These are phyloP conservation scores for Loris lydekkerianus DNA, from an alignment of 2,797 vertebrate genomes.

Conservation along the genomic window DNA sequence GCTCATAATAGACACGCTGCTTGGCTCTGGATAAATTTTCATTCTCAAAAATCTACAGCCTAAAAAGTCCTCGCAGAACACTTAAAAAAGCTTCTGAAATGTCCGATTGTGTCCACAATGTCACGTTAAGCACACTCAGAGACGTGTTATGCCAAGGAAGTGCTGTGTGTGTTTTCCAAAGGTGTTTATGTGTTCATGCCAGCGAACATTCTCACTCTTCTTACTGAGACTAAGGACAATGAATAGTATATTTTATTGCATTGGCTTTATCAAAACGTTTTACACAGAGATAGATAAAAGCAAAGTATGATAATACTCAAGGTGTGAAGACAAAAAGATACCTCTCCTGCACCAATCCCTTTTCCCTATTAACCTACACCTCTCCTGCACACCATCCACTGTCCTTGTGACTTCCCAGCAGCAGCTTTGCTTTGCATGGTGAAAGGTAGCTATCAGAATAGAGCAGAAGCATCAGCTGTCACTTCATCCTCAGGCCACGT, in stretches of 20 bases:
- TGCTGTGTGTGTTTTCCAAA: not conserved
- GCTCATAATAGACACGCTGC: not conserved
- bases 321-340: not conserved
- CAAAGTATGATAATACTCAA: not conserved
- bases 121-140: not conserved
- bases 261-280: not conserved
- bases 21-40: not conserved
- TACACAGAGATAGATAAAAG: not conserved
- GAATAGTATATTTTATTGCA: not conserved
- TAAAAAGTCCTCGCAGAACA: not conserved
- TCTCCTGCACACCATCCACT: too few species aligned
- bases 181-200: not conserved
- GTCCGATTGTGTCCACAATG: not conserved
- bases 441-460: not conserved
- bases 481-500: not conserved
- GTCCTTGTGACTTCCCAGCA: too few species aligned
- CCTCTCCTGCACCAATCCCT: rapidly evolving
- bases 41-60: not conserved
- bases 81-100: not conserved
- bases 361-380: not conserved
- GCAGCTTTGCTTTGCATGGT: not conserved
- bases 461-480: not conserved
- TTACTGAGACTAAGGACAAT: not conserved
- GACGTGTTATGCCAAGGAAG: not conserved
- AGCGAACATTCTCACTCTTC: not conserved